Evolutionary conservation across 1,140 invertebrate species (phyloP).

Genomic region (Neotoxoptera formosana): DNA sequence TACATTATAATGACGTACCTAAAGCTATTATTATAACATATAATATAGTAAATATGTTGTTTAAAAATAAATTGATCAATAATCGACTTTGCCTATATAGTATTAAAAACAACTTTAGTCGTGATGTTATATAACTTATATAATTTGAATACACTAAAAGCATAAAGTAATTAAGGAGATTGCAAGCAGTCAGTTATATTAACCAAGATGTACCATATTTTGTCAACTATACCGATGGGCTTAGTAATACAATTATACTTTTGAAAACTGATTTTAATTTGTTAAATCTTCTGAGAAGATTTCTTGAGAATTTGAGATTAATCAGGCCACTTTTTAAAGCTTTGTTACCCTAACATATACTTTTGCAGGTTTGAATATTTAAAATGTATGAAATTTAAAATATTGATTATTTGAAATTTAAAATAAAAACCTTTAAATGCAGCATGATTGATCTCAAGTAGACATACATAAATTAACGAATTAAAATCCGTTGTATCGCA

Average conservation of each 20-base stretch:
- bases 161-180: background rate
- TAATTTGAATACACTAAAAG: background rate
- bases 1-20: background rate
- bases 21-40: background rate
- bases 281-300: too few species aligned
- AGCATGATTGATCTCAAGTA: background rate
- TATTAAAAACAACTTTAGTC: background rate
- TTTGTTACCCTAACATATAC: background rate
- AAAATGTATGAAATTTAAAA: background rate
- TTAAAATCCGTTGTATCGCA: background rate
- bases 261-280: background rate
- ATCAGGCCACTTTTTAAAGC: background rate
- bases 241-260: background rate
- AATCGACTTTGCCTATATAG: background rate
- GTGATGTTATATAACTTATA: background rate
- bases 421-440: background rate
- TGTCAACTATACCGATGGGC: background rate
- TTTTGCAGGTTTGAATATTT: background rate
- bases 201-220: background rate
- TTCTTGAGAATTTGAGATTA: background rate
- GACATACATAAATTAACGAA: background rate
- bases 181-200: background rate
- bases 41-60: background rate
- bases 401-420: background rate
- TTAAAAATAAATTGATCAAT: background rate